Conservation (phyloP, 2,113 vertebrate genomes). For the Ctenomys sociabilis region DNA sequence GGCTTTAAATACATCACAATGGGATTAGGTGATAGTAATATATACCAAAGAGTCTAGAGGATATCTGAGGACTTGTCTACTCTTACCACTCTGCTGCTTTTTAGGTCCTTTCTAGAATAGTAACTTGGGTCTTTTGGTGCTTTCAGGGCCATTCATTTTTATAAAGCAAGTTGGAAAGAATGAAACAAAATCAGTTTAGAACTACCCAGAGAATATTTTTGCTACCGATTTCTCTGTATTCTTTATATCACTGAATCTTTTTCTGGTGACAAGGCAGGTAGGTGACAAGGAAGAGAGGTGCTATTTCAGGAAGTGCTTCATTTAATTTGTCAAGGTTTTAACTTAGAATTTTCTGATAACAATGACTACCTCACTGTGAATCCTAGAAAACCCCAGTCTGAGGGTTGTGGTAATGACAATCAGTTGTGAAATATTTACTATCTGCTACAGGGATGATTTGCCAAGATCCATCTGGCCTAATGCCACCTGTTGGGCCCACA, state of each 20-base stretch:
- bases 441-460: background rate
- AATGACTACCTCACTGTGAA: background rate
- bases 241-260: background rate
- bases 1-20: background rate
- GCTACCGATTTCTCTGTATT: background rate
- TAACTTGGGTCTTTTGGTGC: background rate
- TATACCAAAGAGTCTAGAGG: background rate
- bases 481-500: no score
- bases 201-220: conserved; percentile 7
- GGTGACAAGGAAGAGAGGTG: background rate
- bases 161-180: conserved; percentile 31
- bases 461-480: background rate
- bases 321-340: conserved; percentile 56
- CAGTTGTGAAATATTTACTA: background rate
- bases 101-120: background rate
- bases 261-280: background rate
- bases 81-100: background rate
- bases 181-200: background rate
- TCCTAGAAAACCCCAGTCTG: background rate
- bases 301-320: background rate
- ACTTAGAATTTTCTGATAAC: conserved; percentile 52
- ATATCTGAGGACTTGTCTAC: background rate
- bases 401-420: background rate
- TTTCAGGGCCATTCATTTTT: conserved; percentile 29
- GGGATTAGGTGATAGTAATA: background rate